phyloP scores from a whole-genome alignment of 2,113 vertebrate genomes.

The Galbula dea region DNA sequence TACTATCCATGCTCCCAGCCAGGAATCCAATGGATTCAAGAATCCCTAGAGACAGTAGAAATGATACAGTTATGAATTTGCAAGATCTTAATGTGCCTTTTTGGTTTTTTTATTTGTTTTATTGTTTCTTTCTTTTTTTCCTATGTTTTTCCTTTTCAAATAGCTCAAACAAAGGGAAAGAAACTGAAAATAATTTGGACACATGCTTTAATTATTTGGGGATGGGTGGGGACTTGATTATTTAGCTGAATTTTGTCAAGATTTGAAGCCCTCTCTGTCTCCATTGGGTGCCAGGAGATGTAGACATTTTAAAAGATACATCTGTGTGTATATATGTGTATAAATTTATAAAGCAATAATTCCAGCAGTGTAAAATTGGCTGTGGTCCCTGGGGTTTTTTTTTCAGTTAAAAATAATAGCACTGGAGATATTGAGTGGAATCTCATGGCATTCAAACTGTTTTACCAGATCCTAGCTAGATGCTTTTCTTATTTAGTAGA shows the following conservation, averaged over 20 bases:
- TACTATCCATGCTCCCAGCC: not conserved
- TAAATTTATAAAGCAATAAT: slow-evolving; percentile 23
- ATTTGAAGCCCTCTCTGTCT: not conserved
- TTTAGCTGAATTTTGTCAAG: not conserved
- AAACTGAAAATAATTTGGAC: not conserved
- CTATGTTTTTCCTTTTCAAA: too few species aligned
- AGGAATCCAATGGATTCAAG: not conserved
- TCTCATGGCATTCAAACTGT: slow-evolving; percentile 50
- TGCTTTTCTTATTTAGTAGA: slow-evolving; percentile 66
- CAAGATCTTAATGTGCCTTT: not conserved
- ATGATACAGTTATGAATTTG: not conserved
- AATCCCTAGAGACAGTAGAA: not conserved
- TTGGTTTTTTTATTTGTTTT: too few species aligned
- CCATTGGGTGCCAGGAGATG: not conserved
- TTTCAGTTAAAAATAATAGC: slow-evolving; percentile 67
- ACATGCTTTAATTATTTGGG: not conserved
- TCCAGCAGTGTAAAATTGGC: slow-evolving; percentile 53
- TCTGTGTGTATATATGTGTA: not conserved
- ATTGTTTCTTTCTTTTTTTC: too few species aligned
- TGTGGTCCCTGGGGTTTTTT: slow-evolving; percentile 37
- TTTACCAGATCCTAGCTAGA: slow-evolving; percentile 58
- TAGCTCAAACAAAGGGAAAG: not conserved
- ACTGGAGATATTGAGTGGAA: slow-evolving; percentile 38
- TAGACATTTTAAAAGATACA: not conserved
- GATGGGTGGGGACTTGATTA: not conserved